Evolutionary conservation across 2,113 vertebrate species (phyloP).

Genomic region (Oceanodroma tethys): DNA sequence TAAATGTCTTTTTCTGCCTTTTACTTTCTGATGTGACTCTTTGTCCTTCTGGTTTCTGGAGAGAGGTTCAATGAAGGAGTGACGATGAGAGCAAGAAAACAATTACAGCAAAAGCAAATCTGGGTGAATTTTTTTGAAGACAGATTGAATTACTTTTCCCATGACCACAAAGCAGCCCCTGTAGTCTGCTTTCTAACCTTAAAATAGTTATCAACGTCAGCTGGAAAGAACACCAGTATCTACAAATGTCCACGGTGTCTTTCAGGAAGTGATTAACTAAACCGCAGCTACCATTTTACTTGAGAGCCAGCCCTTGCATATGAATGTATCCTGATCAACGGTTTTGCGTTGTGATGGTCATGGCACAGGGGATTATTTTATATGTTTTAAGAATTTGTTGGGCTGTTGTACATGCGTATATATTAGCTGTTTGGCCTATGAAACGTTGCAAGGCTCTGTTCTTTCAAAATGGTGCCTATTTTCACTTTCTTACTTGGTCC

Average conservation of each 20-base stretch:
- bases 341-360: background rate
- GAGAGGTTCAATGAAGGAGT: background rate
- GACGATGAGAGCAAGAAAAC: background rate
- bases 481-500: background rate
- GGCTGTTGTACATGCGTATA: background rate
- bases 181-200: background rate
- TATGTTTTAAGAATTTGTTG: background rate
- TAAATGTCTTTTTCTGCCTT: background rate
- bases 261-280: background rate
- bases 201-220: background rate
- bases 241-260: background rate
- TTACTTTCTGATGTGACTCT: background rate
- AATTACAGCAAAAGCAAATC: background rate
- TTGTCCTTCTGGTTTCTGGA: background rate
- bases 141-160: background rate
- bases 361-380: background rate
- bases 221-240: background rate
- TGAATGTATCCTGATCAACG: background rate
- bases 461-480: background rate
- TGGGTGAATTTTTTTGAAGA: background rate
- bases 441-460: background rate
- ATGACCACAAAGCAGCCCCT: background rate
- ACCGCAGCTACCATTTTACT: background rate
- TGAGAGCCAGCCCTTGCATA: background rate
- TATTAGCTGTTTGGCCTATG: background rate